A percentile compares a stretch with the other conserved stretches of the same genome.
These are phyloP conservation scores for Eristalis pertinax DNA, from an alignment of 2,888 invertebrate genomes.

Conservation along the genomic window DNA sequence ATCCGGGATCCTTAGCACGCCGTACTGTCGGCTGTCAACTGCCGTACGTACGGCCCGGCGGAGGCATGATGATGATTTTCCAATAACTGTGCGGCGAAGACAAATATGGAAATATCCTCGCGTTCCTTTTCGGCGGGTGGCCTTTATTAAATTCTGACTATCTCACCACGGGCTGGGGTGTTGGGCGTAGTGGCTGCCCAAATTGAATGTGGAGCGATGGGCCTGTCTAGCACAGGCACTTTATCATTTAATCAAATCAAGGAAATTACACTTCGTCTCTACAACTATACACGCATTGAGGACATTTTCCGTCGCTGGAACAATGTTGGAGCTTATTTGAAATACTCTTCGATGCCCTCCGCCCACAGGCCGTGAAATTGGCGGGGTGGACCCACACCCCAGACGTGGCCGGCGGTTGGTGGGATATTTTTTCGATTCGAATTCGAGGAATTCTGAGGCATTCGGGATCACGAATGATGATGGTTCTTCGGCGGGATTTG, in stretches of 20 bases:
- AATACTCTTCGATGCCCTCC: not conserved
- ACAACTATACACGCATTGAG: constrained; percentile 26
- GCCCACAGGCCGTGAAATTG: not conserved
- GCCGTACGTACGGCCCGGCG: not conserved
- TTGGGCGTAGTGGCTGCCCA: not conserved
- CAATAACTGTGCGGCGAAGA: constrained; percentile 31
- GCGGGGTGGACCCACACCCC: not conserved
- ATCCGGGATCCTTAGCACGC: not conserved
- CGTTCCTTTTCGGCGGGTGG: constrained; percentile 1
- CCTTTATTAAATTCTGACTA: constrained; percentile 33
- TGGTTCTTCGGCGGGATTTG: not conserved
- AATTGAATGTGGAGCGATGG: not conserved
- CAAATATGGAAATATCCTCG: constrained; percentile 36
- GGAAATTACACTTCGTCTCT: constrained; percentile 34
- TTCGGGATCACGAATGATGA: not conserved
- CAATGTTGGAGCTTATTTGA: constrained; percentile 2
- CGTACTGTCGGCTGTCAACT: not conserved
- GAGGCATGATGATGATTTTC: constrained; percentile 7
- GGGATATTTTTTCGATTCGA: not conserved
- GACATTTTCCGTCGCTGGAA: constrained; percentile 14
- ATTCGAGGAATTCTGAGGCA: not conserved
- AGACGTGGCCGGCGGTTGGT: not conserved
- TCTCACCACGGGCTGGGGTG: not conserved
- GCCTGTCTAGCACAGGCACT: constrained; percentile 14
- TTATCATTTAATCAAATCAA: constrained; percentile 55